Evolutionary conservation across 2,797 vertebrate genomes (phyloP), one percentile per base, ranked within the genome.

Genomic region (Malurus splendens): DNA sequence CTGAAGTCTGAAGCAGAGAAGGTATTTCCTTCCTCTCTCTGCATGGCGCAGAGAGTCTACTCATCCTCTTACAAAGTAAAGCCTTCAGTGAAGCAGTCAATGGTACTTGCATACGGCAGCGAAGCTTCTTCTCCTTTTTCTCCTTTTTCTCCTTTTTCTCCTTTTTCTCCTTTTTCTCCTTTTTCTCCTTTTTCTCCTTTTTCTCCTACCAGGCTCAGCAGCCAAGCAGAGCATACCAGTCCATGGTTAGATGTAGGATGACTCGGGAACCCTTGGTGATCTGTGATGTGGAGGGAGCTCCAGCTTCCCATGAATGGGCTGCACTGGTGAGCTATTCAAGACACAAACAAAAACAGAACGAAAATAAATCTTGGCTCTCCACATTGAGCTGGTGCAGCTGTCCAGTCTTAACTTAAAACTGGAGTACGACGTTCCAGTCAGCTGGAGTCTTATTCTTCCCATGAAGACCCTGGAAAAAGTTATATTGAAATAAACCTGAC

Each of bases 401-500:
- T 64, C 42, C 50, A 85, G 50, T 27, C 50, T 36, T 36, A 66
- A 27, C 25, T 32, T 47, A 50, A 62, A 10, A 20, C 27, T 65
- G 20, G 2, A 4, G 12, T n/a, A 56, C 3, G 6, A 51, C 11
- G 30, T 62, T 78, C n/a, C 52, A 79, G 56, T 55, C 45, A 68
- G 19, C 15, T 14, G 3, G 27, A 82, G 32, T 32, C 56, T 88
- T 70, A 48, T 42, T 91, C 59, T 13, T 56, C 19, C 23, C 33
- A 54, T n/a, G 23, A 85, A 87, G 19, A 93, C 28, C 57, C 25
- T 57, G 39, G 30, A 71, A 84, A 70, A 57, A 68, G 16, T n/a
- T 55, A 41, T 47, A 38, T 33, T 85, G 79, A 81, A 80, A 90
- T 14, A 19, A 87, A 85, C 23, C 44, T 82, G 57, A 61, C n/a